Evolutionary conservation across 37 sponge, comb jelly and placozoan species (phyloP).

Genomic region (Bolinopsis microptera): DNA sequence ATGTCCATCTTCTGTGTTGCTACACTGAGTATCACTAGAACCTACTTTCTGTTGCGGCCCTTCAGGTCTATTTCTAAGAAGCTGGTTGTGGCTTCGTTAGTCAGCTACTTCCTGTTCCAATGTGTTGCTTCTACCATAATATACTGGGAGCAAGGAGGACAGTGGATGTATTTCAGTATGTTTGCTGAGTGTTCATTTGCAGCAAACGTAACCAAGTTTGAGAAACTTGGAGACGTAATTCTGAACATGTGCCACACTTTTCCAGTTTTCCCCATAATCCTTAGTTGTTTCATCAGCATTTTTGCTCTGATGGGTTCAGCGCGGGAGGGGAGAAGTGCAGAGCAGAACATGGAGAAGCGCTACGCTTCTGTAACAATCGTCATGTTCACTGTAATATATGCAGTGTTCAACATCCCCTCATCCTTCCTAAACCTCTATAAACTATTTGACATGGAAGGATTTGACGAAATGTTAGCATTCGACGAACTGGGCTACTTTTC

Average conservation of each 20-base stretch:
- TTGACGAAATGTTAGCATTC: background rate
- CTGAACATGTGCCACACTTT: background rate
- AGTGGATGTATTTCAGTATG: background rate
- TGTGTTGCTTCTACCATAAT: background rate
- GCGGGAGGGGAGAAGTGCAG: background rate
- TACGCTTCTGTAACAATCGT: constrained; percentile 62
- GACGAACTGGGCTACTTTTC: constrained; percentile 10
- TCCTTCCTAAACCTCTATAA: background rate
- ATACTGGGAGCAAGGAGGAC: constrained; percentile 39
- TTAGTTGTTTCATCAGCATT: background rate
- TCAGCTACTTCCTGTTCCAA: background rate
- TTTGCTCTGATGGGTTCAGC: background rate
- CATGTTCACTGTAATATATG: constrained; percentile 36
- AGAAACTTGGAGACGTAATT: background rate
- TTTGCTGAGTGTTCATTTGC: background rate
- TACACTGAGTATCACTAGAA: background rate
- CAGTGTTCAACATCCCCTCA: constrained; percentile 31
- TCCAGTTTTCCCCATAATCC: constrained; percentile 24
- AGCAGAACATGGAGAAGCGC: background rate
- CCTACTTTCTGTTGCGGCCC: background rate
- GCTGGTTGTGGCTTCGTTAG: background rate
- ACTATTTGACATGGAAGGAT: background rate
- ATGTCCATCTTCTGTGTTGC: constrained; percentile 63
- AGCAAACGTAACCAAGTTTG: background rate
- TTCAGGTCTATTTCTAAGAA: background rate